Conservation (phyloP, 1,140 invertebrate genomes). For the Holcopasites calliopsidis region DNA sequence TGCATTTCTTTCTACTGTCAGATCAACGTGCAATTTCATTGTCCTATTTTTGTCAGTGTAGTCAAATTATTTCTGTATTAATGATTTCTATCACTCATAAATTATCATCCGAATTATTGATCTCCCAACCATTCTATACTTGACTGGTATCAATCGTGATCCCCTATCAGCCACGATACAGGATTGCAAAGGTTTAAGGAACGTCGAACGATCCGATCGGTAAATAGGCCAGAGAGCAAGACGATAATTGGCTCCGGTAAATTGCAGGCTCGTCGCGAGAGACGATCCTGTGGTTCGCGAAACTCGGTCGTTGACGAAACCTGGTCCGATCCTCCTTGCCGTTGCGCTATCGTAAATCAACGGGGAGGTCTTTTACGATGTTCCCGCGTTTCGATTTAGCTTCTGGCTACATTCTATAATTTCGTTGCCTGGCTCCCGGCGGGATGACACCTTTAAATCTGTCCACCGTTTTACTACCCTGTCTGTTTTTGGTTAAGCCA, state of each 20-base stretch:
- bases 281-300: background rate
- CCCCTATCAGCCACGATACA: background rate
- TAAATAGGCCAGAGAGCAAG: conserved; percentile 35
- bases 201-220: background rate
- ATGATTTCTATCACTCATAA: too few species aligned
- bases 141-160: background rate
- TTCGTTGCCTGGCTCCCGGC: conserved; percentile 18
- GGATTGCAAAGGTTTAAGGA: background rate
- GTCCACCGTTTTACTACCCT: background rate
- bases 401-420: conserved; percentile 1
- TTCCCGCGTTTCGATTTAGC: conserved; percentile 34
- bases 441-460: conserved; percentile 50
- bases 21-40: too few species aligned
- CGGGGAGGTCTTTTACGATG: conserved; percentile 41
- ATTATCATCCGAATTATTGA: too few species aligned
- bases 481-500: background rate
- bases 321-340: conserved; percentile 19
- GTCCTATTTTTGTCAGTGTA: too few species aligned
- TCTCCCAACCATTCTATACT: background rate
- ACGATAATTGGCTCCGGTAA: conserved; percentile 41
- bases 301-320: conserved; percentile 15
- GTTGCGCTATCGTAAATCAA: conserved; percentile 48
- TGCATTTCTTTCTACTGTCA: too few species aligned
- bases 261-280: background rate
- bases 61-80: too few species aligned